Evolutionary conservation across 2,888 invertebrate genomes (phyloP).

Genomic region (Peribatodes rhomboidaria): DNA sequence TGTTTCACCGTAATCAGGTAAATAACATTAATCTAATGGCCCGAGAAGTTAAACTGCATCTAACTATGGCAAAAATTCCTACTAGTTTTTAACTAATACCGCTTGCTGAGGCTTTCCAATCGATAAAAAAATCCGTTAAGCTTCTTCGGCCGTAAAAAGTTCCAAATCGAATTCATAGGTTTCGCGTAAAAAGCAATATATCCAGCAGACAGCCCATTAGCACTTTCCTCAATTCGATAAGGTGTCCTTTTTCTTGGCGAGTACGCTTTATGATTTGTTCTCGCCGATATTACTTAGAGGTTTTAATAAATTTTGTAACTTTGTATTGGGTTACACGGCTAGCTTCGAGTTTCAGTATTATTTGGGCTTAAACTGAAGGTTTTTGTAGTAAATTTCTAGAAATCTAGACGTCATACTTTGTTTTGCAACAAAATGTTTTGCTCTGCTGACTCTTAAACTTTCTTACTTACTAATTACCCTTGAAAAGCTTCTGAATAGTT

Average conservation of each 20-base stretch:
- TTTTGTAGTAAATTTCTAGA: not conserved
- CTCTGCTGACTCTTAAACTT: too few relatives aligned
- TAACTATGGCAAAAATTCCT: not conserved
- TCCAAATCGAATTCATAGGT: conserved; percentile 57
- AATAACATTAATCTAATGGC: too few relatives aligned
- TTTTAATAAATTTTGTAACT: not conserved
- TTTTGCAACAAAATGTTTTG: too few relatives aligned
- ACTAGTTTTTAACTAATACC: too few relatives aligned
- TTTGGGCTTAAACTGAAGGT: too few relatives aligned
- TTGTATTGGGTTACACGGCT: too few relatives aligned
- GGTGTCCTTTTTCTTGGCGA: conserved; percentile 57
- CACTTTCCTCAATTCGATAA: conserved; percentile 54
- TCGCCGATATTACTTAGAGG: not conserved
- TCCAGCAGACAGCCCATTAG: conserved; percentile 64
- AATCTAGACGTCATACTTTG: not conserved
- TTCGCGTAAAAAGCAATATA: conserved; percentile 68
- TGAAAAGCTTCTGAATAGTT: too few relatives aligned
- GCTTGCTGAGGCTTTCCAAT: not conserved
- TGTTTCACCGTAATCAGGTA: too few relatives aligned
- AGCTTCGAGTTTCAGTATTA: too few relatives aligned
- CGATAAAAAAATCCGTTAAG: conserved; percentile 11
- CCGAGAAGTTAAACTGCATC: too few relatives aligned
- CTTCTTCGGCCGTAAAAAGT: conserved; percentile 31
- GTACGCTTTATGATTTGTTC: conserved; percentile 26
- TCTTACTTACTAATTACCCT: too few relatives aligned